Evolutionary conservation across 2,888 invertebrate species (phyloP).

Genomic region (Tribolium freemani): DNA sequence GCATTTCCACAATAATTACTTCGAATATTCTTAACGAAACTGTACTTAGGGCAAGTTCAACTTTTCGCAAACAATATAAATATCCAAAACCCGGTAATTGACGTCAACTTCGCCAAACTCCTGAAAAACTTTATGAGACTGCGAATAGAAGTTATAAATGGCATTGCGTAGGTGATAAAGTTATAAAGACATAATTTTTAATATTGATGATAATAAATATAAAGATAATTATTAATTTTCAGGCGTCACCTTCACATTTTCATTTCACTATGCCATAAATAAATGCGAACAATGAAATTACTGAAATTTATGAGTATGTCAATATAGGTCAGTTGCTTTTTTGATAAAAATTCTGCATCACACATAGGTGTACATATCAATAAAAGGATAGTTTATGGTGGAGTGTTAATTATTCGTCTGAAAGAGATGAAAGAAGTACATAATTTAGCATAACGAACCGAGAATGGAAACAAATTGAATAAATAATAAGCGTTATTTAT

Average conservation of each 20-base stretch:
- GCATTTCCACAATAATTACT: neutral
- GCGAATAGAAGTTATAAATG: neutral
- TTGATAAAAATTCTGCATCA: neutral
- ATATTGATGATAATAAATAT: neutral
- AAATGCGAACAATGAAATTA: neutral
- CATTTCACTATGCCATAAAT: neutral
- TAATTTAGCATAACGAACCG: constrained; percentile 14
- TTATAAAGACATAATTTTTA: constrained; percentile 1
- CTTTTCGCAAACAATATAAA: neutral
- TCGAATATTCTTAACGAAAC: neutral
- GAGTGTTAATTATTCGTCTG: constrained; percentile 16
- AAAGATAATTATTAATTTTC: neutral
- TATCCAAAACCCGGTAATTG: neutral
- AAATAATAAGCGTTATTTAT: constrained; percentile 25
- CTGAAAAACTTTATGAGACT: neutral
- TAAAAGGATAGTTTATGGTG: constrained; percentile 4
- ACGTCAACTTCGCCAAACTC: constrained; percentile 8
- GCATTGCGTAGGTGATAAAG: neutral
- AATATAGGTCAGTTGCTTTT: constrained; percentile 14
- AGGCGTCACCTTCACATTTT: constrained; percentile 2
- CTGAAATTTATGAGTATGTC: neutral
- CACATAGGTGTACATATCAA: neutral
- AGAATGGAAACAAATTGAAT: constrained; percentile 19
- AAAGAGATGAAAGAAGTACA: constrained; percentile 14
- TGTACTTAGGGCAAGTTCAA: neutral